These are phyloP conservation scores for Imbricaverruca yamaguchii DNA, from an alignment of 2,888 invertebrate genomes.

Conservation along the genomic window DNA sequence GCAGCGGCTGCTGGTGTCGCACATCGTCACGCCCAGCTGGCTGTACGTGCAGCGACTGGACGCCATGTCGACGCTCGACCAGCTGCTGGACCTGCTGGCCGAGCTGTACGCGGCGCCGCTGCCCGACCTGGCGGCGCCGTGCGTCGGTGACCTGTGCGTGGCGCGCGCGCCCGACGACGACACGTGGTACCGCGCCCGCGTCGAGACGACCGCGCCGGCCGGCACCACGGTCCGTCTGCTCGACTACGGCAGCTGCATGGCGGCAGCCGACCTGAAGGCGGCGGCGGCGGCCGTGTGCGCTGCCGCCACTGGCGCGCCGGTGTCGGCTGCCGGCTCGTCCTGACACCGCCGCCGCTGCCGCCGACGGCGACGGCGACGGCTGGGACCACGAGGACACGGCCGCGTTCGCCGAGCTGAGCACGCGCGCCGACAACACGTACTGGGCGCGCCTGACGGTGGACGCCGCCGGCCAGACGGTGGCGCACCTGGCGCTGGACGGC, in stretches of 20 bases:
- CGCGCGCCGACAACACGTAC: background rate
- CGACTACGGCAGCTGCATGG: background rate
- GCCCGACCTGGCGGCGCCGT: background rate
- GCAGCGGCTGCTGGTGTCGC: background rate
- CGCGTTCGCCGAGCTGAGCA: background rate
- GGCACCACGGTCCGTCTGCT: background rate
- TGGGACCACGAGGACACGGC: background rate
- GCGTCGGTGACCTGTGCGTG: background rate
- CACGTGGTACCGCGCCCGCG: background rate
- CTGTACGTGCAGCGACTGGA: background rate
- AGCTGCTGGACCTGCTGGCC: background rate
- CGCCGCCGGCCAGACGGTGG: background rate
- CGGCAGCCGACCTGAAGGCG: background rate
- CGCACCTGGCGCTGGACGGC: background rate
- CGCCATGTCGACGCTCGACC: background rate
- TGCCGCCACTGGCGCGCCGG: background rate
- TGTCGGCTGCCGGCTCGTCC: background rate
- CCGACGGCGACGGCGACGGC: background rate
- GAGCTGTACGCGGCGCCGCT: conserved; percentile 1
- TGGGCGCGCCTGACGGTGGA: background rate
- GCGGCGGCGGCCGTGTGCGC: background rate
- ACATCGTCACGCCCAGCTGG: background rate
- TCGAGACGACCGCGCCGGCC: background rate
- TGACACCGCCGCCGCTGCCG: background rate
- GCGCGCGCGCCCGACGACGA: background rate